Conservation (phyloP, 2,113 vertebrate species). For the Hemicordylus capensis region DNA sequence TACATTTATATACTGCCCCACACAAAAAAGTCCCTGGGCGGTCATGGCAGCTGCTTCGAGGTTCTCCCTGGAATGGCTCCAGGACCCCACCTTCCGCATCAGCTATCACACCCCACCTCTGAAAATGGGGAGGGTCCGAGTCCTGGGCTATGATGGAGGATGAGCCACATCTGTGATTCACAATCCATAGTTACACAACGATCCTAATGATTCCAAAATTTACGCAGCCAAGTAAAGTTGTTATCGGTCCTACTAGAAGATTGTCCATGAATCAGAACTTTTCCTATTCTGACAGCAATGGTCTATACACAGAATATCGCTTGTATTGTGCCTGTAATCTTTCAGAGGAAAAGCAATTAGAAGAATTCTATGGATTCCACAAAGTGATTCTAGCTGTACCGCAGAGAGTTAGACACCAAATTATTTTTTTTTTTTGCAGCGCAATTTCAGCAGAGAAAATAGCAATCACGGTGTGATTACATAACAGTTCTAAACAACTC, state of each 20-base stretch:
- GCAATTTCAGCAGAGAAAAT: not conserved
- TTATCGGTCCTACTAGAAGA: not conserved
- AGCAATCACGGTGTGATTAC: slow-evolving; percentile 12
- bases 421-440: not conserved
- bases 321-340: not conserved
- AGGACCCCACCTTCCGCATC: no score
- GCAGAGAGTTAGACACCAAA: not conserved
- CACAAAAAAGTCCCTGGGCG: no score
- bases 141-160: no score
- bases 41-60: no score
- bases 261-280: not conserved
- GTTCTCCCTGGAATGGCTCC: no score
- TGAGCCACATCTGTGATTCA: no score
- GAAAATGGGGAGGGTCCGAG: no score
- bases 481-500: not conserved
- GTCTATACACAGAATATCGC: not conserved
- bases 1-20: no score
- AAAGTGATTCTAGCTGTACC: not conserved
- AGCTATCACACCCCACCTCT: no score
- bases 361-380: not conserved
- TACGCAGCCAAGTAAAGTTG: not conserved
- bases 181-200: not conserved
- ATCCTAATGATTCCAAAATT: not conserved
- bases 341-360: not conserved
- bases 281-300: no score